Conservation (phyloP, 2,113 vertebrate species). For the Oceanodroma tethys region DNA sequence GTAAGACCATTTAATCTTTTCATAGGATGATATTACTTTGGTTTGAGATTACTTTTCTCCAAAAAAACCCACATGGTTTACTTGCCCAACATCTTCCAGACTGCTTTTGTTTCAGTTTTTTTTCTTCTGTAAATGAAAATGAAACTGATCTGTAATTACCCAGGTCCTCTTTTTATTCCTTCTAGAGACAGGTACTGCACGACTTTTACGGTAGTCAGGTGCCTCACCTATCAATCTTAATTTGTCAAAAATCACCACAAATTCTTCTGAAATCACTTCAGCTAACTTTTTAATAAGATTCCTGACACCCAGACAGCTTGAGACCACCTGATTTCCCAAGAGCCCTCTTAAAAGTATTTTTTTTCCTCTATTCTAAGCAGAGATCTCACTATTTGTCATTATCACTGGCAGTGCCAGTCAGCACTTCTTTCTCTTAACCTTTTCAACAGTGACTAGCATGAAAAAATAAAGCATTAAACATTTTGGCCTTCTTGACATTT, state of each 20-base stretch:
- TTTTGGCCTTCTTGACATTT: neutral
- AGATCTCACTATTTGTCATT: neutral
- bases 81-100: neutral
- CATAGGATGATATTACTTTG: neutral
- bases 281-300: neutral
- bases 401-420: neutral
- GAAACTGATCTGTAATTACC: neutral
- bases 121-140: neutral
- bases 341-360: neutral
- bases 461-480: neutral
- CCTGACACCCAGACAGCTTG: neutral
- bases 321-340: neutral
- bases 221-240: neutral
- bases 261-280: neutral
- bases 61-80: neutral
- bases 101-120: neutral
- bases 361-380: neutral
- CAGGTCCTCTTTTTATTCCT: neutral
- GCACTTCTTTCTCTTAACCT: neutral
- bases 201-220: neutral
- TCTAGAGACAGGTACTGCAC: neutral
- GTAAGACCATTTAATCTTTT: neutral
- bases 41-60: neutral
- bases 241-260: neutral
- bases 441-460: neutral